These are phyloP conservation scores for Hybognathus amarus DNA, from an alignment of 2,797 vertebrate genomes.

Conservation along the genomic window DNA sequence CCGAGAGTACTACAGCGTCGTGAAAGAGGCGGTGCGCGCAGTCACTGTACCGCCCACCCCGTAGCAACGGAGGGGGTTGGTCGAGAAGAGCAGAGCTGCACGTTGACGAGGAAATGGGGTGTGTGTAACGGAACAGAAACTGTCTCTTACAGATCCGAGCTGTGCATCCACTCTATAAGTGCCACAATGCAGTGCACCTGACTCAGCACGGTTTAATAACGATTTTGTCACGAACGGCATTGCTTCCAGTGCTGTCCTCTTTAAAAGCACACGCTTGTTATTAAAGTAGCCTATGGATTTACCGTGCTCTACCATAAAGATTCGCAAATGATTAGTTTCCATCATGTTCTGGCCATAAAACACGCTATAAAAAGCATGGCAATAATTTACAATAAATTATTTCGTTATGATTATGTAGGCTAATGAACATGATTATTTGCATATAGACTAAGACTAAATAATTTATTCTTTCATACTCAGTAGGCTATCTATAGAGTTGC, in stretches of 20 bases:
- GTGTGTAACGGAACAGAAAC: constrained; percentile 42
- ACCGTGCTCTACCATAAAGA: not conserved
- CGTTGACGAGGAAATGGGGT: constrained; percentile 25
- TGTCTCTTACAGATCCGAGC: constrained; percentile 20
- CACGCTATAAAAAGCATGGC: not conserved
- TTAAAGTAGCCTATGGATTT: not conserved
- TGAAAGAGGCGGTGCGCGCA: constrained; percentile 65
- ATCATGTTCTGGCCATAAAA: not conserved
- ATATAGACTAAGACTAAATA: not conserved
- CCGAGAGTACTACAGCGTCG: constrained; percentile 72
- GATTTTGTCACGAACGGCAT: not conserved
- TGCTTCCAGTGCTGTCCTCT: not conserved
- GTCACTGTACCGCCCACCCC: constrained; percentile 58
- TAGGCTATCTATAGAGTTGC: not conserved
- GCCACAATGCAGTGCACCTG: constrained; percentile 14
- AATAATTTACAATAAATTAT: not conserved
- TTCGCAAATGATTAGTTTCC: not conserved
- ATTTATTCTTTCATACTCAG: not conserved
- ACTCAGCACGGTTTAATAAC: constrained; percentile 6
- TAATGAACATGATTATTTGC: not conserved
- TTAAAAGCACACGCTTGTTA: not conserved
- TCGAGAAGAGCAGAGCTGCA: constrained; percentile 37
- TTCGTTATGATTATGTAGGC: constrained; percentile 21
- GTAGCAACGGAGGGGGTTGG: constrained; percentile 28
- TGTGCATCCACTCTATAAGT: constrained; percentile 25